These are phyloP conservation scores for Laodelphax striatellus DNA, from an alignment of 1,140 invertebrate genomes.

Conservation along the genomic window DNA sequence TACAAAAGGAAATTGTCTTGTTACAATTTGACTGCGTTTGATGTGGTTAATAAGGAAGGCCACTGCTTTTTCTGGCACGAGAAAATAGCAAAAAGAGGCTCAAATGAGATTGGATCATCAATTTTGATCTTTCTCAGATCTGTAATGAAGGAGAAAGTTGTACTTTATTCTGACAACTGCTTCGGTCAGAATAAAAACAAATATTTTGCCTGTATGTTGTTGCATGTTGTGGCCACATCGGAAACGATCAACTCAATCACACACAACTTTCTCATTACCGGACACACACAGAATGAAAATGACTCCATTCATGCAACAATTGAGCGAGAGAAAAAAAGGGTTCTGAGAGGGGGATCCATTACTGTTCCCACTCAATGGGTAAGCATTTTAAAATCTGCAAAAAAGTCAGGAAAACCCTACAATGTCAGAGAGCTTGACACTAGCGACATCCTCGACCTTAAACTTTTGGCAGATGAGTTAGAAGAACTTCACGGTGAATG, in stretches of 20 bases:
- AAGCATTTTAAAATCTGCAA: no score
- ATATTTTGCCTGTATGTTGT: slow-evolving; percentile 26
- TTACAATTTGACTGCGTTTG: slow-evolving; percentile 22
- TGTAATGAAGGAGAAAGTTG: slow-evolving; percentile 14
- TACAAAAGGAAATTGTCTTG: slow-evolving; percentile 24
- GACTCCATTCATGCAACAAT: slow-evolving; percentile 17
- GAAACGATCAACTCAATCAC: slow-evolving; percentile 12
- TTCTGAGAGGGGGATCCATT: not conserved
- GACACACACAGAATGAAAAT: slow-evolving; percentile 13
- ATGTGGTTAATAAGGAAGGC: slow-evolving; percentile 16
- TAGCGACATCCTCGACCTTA: no score
- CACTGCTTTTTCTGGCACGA: slow-evolving; percentile 36
- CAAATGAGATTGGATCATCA: slow-evolving; percentile 32
- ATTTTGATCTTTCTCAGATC: slow-evolving; percentile 25
- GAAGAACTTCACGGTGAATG: no score
- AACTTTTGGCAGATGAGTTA: no score
- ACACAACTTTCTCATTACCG: slow-evolving; percentile 11
- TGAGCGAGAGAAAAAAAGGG: slow-evolving; percentile 24
- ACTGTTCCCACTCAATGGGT: no score
- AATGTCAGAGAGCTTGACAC: no score
- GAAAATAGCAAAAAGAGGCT: slow-evolving; percentile 28
- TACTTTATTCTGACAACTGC: slow-evolving; percentile 31
- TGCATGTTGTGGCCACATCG: slow-evolving; percentile 17
- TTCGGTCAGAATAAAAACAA: slow-evolving; percentile 32
- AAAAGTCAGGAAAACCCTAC: no score